A percentile compares a stretch with the other conserved stretches of the same genome.
Conservation (phyloP, 2,888 invertebrate genomes). For the Calameuta filiformis region DNA sequence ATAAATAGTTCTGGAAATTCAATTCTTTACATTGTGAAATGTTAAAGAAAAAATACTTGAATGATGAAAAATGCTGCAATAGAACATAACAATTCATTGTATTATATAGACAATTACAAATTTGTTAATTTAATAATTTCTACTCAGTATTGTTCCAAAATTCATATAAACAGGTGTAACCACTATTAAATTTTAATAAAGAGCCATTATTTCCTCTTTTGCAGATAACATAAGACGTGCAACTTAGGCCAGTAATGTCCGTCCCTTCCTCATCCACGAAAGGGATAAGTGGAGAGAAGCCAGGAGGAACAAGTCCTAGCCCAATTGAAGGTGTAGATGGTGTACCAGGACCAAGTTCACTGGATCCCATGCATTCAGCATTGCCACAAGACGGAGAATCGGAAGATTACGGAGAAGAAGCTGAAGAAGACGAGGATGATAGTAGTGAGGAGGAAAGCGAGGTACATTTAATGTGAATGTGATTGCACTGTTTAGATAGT, state of each 20-base stretch:
- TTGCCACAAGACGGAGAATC: conserved; percentile 48
- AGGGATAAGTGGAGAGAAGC: conserved; percentile 54
- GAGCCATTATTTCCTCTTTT: not conserved
- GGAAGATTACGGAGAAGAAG: conserved; percentile 57
- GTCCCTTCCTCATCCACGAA: conserved; percentile 60
- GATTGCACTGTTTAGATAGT: not conserved
- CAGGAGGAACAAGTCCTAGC: conserved; percentile 61
- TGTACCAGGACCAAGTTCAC: conserved; percentile 58
- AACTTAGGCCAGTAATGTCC: conserved; percentile 56
- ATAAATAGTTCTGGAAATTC: not conserved
- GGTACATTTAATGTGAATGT: conserved; percentile 30
- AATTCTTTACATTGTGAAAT: not conserved
- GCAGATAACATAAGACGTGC: conserved; percentile 4
- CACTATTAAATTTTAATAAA: not conserved
- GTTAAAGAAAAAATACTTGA: not conserved
- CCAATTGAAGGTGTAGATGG: conserved; percentile 54
- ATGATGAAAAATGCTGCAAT: not conserved
- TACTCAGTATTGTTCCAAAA: not conserved
- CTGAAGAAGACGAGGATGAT: conserved; percentile 59
- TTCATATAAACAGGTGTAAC: no score
- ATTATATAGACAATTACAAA: not conserved
- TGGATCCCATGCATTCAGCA: conserved; percentile 45
- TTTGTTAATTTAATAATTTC: not conserved
- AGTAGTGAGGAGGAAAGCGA: conserved; percentile 58
- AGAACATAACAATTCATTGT: not conserved